phyloP scores from a whole-genome alignment of 2,113 vertebrate genomes.

The Cephalopholis sonnerati region DNA sequence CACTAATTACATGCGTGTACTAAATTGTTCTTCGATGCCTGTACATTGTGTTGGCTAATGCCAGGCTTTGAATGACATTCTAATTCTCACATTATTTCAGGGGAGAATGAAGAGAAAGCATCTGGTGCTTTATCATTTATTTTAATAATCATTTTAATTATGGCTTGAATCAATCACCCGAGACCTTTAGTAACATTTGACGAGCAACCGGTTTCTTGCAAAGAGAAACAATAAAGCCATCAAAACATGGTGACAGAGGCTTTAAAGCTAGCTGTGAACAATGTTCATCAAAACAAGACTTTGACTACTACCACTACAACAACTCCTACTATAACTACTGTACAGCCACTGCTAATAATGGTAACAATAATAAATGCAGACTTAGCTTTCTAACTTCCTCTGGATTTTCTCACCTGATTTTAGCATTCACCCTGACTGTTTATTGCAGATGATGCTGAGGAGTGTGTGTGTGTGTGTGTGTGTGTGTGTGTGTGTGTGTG shows the following conservation, averaged over 20 bases:
- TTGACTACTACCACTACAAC: background rate
- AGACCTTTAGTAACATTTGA: slow-evolving; percentile 58
- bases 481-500: background rate
- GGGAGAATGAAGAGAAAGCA: slow-evolving; percentile 46
- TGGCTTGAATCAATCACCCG: slow-evolving; percentile 59
- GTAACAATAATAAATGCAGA: background rate
- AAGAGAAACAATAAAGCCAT: slow-evolving; percentile 54
- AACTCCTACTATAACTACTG: background rate
- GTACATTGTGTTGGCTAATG: slow-evolving; percentile 47
- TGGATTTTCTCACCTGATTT: slow-evolving; percentile 26
- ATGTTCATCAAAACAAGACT: background rate
- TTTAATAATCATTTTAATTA: slow-evolving; percentile 74
- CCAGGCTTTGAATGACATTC: slow-evolving; percentile 65
- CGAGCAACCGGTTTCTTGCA: slow-evolving; percentile 38
- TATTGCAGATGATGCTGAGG: slow-evolving; percentile 49
- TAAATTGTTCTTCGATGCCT: slow-evolving; percentile 48
- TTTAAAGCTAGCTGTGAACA: slow-evolving; percentile 20
- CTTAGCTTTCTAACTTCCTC: background rate
- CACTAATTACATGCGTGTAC: slow-evolving; percentile 64
- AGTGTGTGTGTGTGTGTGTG: background rate
- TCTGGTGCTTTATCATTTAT: slow-evolving; percentile 53
- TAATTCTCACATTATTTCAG: slow-evolving; percentile 53
- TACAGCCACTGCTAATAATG: background rate
- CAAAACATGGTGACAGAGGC: slow-evolving; percentile 32
- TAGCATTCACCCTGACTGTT: slow-evolving; percentile 24